A percentile compares a stretch with the other conserved stretches of the same genome.
These are phyloP conservation scores for Salvelinus sp. DNA, from an alignment of 2,113 vertebrate species.

Conservation along the genomic window DNA sequence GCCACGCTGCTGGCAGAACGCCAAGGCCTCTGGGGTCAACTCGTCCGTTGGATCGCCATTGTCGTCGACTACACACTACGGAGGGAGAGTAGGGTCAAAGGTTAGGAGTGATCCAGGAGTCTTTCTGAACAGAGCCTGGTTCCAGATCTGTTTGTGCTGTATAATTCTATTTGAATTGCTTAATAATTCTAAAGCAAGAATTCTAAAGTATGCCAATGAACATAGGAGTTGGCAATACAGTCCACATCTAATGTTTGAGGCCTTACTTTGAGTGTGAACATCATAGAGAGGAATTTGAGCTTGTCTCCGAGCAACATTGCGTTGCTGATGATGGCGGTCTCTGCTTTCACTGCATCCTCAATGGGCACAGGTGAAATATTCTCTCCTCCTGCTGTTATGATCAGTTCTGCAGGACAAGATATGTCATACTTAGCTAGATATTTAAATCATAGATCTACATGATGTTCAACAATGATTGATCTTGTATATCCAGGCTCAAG, in stretches of 20 bases:
- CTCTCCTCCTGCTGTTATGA: constrained; percentile 81
- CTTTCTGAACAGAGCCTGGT: no score
- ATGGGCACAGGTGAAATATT: constrained; percentile 77
- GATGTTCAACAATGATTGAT: no score
- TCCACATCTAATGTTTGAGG: neutral
- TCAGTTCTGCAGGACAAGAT: constrained; percentile 65
- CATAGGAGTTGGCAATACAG: neutral
- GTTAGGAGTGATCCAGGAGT: neutral
- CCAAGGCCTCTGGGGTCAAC: constrained; percentile 61
- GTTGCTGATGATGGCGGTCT: constrained; percentile 74
- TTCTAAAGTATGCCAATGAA: no score
- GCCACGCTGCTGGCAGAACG: constrained; percentile 55
- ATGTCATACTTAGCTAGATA: neutral
- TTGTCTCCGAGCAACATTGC: constrained; percentile 78
- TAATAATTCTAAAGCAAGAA: no score
- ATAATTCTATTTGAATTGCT: no score
- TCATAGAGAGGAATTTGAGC: constrained; percentile 78
- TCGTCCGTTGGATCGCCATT: constrained; percentile 69
- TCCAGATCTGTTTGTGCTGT: no score
- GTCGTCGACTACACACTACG: constrained; percentile 67
- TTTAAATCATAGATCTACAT: no score
- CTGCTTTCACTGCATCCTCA: constrained; percentile 71
- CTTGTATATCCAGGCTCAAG: no score
- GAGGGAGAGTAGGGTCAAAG: neutral
- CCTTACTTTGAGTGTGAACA: constrained; percentile 77